A percentile compares a stretch with the other conserved stretches of the same genome.
Evolutionary conservation across 2,888 invertebrate genomes (phyloP).

Genomic region (Panorpa germanica): DNA sequence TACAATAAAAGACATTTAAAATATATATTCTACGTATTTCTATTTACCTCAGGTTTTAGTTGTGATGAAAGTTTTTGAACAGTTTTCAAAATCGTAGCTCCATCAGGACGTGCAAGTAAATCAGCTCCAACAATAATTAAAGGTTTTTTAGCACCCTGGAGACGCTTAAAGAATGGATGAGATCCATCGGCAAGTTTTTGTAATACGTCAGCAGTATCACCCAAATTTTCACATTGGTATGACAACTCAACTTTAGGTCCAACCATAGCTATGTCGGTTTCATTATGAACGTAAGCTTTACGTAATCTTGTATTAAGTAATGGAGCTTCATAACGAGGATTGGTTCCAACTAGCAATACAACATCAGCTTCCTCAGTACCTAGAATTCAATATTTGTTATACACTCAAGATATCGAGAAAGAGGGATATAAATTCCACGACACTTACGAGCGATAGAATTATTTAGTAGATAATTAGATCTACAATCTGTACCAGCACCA

Average conservation of each 20-base stretch:
- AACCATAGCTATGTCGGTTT: conserved; percentile 67
- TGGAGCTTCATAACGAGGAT: conserved; percentile 94
- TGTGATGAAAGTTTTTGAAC: conserved; percentile 51
- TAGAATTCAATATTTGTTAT: conserved; percentile 16
- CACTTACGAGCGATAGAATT: conserved; percentile 59
- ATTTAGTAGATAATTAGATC: conserved; percentile 86
- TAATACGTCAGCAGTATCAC: conserved; percentile 56
- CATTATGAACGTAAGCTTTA: conserved; percentile 90
- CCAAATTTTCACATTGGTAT: conserved; percentile 83
- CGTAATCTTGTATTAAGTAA: conserved; percentile 87
- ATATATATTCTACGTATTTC: conserved; percentile 31
- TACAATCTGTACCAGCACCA: conserved; percentile 62
- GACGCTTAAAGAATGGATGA: conserved; percentile 46
- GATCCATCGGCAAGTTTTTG: conserved; percentile 52
- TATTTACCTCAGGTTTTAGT: conserved; percentile 31
- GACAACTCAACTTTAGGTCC: conserved; percentile 85
- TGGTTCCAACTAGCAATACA: conserved; percentile 84
- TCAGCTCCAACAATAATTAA: conserved; percentile 83
- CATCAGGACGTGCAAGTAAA: conserved; percentile 59
- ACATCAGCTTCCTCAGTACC: conserved; percentile 88
- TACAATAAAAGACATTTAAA: conserved; percentile 8
- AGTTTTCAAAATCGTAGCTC: conserved; percentile 52
- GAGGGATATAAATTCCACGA: conserved; percentile 1
- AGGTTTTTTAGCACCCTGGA: conserved; percentile 72
- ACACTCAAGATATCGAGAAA: conserved; percentile 6